These are phyloP conservation scores for Nemotelus nigrinus DNA, from an alignment of 2,888 invertebrate genomes.

Conservation along the genomic window DNA sequence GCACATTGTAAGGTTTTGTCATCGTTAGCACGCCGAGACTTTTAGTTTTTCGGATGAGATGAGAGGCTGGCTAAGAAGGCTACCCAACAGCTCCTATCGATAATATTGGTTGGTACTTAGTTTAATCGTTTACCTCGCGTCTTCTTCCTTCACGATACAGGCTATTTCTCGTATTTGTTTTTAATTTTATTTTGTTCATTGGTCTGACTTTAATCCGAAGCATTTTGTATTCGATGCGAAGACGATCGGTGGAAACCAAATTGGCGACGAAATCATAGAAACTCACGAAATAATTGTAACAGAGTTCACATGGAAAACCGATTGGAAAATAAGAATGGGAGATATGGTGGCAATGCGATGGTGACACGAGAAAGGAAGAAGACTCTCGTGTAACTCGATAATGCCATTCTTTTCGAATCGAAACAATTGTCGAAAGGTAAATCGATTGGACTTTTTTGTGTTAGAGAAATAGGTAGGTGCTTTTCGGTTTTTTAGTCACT, in stretches of 20 bases:
- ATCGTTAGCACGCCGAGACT: constrained; percentile 33
- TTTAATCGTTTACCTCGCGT: constrained; percentile 38
- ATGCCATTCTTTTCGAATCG: constrained; percentile 24
- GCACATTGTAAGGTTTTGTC: neutral
- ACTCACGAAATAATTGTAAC: constrained; percentile 51
- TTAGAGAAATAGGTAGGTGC: too few relatives aligned
- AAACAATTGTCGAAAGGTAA: constrained; percentile 28
- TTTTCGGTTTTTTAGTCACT: too few relatives aligned
- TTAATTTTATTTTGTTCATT: neutral
- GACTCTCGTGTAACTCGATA: neutral
- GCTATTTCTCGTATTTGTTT: constrained; percentile 4
- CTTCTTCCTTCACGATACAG: neutral
- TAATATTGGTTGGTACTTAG: constrained; percentile 20
- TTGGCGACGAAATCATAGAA: constrained; percentile 46
- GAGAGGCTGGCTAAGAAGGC: constrained; percentile 11
- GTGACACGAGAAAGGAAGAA: neutral
- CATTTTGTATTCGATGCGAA: neutral
- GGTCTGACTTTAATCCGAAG: neutral
- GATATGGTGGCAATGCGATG: neutral
- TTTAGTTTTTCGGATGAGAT: constrained; percentile 29
- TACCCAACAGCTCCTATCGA: constrained; percentile 17
- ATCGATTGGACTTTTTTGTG: constrained; percentile 5
- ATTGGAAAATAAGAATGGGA: constrained; percentile 7
- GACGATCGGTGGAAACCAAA: constrained; percentile 34
- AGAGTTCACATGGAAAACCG: constrained; percentile 29